Evolutionary conservation across 2,888 invertebrate species (phyloP).

Genomic region (Epistrophe grossulariae): DNA sequence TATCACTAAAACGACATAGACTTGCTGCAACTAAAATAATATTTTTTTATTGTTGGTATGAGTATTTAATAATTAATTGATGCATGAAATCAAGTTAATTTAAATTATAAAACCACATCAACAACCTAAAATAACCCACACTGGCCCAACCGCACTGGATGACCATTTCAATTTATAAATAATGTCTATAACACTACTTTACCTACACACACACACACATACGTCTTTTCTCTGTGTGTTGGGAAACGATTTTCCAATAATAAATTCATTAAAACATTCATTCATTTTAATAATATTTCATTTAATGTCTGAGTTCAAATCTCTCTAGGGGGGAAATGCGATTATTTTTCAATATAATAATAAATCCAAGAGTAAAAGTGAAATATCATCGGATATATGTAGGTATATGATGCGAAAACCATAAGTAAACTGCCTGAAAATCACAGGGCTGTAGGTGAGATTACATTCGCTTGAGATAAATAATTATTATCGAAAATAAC

Average conservation of each 20-base stretch:
- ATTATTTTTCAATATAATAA: conserved; percentile 32
- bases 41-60: background rate
- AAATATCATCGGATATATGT: background rate
- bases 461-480: background rate
- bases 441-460: background rate
- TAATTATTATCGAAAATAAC: background rate
- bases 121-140: background rate
- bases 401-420: background rate
- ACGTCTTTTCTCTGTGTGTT: background rate
- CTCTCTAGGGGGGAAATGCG: background rate
- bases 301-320: conserved; percentile 24
- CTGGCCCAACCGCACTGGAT: background rate
- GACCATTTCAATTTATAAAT: conserved; percentile 5
- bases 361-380: conserved; percentile 5
- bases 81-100: conserved; percentile 20
- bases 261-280: conserved; percentile 55
- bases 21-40: background rate
- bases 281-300: conserved; percentile 45
- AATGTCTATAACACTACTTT: background rate
- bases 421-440: background rate
- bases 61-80: conserved; percentile 18
- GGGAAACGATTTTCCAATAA: conserved; percentile 10
- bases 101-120: conserved; percentile 11
- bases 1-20: background rate
- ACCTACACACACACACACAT: too few relatives aligned